Base-by-base conservation (phyloP, 2,113 vertebrate species). In the Orycteropus afer region DNA sequence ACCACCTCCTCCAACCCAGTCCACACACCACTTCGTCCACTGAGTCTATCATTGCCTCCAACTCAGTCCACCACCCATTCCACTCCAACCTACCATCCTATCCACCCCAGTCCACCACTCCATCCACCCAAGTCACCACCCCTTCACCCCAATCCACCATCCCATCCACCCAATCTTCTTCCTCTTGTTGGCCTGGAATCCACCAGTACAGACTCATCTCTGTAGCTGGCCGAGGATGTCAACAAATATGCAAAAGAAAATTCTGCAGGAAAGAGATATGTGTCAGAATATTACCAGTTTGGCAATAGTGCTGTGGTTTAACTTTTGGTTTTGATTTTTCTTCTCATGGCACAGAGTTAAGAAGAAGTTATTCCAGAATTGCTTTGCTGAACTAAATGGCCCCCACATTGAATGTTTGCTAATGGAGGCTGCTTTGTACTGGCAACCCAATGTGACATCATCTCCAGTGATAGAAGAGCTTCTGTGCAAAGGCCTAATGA, bases 181-280 rank as follows among this genome's bases (percentile, higher is more conserved):
- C 87, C 6, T 25, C 25, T 13, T 22, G 2, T 9, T 27, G 65
- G 47, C 49, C 59, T 22, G 37, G 61, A 17, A 23, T 3, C 49
- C 1, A 0, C 55, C 49, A 1, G 32, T 22, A 29, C 27, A 25
- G 20, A 80, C 3, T 7, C 1, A 0, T 2, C 55, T 42, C 47
- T 29, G 9, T 5, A 47, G 5, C 4, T 49, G 20, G 5, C 59
- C 83, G 25, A 42, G 2, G 15, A 17, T 0, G 8, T 2, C 8
- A 27, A 17, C 4, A 20, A 3, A 22, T 25, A 7, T 15, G 20
- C 29, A 53, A 11, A 32, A 0, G 2, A 71, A 29, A 29, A 29
- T 6, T 2, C 65, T 12, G 57, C 59, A 47, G 14, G 55, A 57
- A 47, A 14, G 45, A 23, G 20, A 3, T 1, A 0, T 1, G 20